These are phyloP conservation scores for Dioctria rufipes DNA, from an alignment of 2,888 invertebrate genomes.

Conservation along the genomic window DNA sequence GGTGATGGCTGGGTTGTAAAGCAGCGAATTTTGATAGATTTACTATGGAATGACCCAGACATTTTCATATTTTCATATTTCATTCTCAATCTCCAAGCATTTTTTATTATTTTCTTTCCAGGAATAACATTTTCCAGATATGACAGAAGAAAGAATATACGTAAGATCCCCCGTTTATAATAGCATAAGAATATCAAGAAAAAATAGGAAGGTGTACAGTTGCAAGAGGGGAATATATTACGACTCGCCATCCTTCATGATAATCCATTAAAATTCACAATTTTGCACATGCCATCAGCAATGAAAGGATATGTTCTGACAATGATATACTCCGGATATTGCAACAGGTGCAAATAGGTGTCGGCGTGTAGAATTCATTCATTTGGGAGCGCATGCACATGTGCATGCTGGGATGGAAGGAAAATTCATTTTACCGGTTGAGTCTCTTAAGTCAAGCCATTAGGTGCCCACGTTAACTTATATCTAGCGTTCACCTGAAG, in stretches of 20 bases:
- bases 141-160: too few relatives aligned
- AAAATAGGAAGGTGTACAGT: not conserved
- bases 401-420: conserved; percentile 25
- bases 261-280: conserved; percentile 34
- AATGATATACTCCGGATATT: conserved; percentile 36
- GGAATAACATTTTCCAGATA: too few relatives aligned
- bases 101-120: too few relatives aligned
- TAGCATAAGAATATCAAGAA: not conserved
- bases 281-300: conserved; percentile 34
- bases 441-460: conserved; percentile 31
- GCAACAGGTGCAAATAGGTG: conserved; percentile 32
- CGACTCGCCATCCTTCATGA: not conserved
- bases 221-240: not conserved
- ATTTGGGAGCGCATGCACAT: conserved; percentile 36
- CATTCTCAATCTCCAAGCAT: too few relatives aligned
- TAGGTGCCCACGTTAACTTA: conserved; percentile 34
- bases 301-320: conserved; percentile 32
- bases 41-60: too few relatives aligned
- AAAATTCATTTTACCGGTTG: conserved; percentile 9
- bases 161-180: too few relatives aligned
- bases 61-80: too few relatives aligned
- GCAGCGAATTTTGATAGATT: too few relatives aligned
- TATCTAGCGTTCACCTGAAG: conserved; percentile 12
- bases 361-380: conserved; percentile 1
- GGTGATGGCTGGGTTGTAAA: too few relatives aligned